Conservation (phyloP, 1,140 invertebrate species). For the Drosophila pandora region DNA sequence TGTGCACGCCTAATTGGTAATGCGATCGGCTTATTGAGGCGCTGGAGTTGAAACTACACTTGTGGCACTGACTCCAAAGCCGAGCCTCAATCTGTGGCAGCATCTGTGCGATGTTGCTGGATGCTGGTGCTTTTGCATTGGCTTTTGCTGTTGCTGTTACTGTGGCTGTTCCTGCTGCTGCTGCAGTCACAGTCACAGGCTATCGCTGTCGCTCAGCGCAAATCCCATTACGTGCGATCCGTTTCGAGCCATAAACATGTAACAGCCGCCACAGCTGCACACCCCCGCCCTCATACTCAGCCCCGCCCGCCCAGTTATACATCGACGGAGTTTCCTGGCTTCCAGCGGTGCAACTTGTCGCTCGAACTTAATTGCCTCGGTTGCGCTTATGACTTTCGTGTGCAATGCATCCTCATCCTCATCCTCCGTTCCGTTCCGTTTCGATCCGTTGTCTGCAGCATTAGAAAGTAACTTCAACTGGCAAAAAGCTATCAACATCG, state of each 20-base stretch:
- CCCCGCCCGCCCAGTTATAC: constrained; percentile 14
- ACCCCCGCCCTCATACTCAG: constrained; percentile 8
- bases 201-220: constrained; percentile 79
- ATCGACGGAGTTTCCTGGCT: constrained; percentile 58
- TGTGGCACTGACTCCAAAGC: constrained; percentile 12
- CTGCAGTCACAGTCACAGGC: constrained; percentile 60
- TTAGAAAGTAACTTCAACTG: constrained; percentile 75
- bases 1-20: constrained; percentile 82
- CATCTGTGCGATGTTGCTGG: constrained; percentile 6
- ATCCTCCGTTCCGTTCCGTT: constrained; percentile 31
- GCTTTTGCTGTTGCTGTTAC: constrained; percentile 17
- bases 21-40: constrained; percentile 81
- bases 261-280: constrained; percentile 58
- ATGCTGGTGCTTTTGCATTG: constrained; percentile 6
- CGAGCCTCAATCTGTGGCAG: neutral
- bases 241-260: constrained; percentile 81
- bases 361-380: constrained; percentile 79
- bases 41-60: constrained; percentile 39
- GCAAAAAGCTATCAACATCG: constrained; percentile 68
- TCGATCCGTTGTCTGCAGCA: constrained; percentile 52
- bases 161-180: constrained; percentile 21
- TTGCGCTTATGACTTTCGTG: constrained; percentile 81
- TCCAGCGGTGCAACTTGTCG: constrained; percentile 80
- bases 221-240: constrained; percentile 82
- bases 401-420: constrained; percentile 71